Conservation (phyloP, 2,113 vertebrate genomes). For the Alligator mississippiensis region DNA sequence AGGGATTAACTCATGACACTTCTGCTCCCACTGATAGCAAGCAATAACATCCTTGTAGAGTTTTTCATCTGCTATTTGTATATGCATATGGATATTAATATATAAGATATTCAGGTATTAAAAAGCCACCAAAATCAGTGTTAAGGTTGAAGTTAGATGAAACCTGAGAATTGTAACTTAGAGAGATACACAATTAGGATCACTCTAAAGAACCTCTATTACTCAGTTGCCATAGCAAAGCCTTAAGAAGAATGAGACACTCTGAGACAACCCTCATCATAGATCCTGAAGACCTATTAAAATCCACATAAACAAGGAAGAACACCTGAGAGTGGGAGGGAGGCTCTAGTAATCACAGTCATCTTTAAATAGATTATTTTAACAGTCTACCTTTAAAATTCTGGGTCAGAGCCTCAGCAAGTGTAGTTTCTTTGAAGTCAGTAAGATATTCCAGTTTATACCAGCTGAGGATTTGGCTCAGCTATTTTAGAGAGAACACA, state of each 20-base stretch:
- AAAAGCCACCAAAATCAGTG: background rate
- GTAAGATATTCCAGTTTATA: background rate
- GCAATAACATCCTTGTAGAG: background rate
- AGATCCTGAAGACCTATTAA: background rate
- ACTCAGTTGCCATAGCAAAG: background rate
- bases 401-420: background rate
- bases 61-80: background rate
- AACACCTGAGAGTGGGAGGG: background rate
- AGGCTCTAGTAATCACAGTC: background rate
- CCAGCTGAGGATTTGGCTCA: background rate
- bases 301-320: background rate
- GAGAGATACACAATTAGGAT: background rate
- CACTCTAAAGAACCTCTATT: background rate
- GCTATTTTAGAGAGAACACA: background rate
- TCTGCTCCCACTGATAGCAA: background rate
- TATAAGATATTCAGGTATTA: background rate
- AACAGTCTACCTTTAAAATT: background rate
- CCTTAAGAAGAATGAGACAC: background rate
- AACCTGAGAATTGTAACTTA: background rate
- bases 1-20: no score
- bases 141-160: constrained; percentile 15
- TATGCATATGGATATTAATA: background rate
- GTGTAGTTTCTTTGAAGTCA: background rate
- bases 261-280: background rate
- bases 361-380: background rate